Evolutionary conservation across 2,797 vertebrate species (phyloP), one percentile per base, ranked within the genome.

Genomic region (Stomatorhinus walkeri): DNA sequence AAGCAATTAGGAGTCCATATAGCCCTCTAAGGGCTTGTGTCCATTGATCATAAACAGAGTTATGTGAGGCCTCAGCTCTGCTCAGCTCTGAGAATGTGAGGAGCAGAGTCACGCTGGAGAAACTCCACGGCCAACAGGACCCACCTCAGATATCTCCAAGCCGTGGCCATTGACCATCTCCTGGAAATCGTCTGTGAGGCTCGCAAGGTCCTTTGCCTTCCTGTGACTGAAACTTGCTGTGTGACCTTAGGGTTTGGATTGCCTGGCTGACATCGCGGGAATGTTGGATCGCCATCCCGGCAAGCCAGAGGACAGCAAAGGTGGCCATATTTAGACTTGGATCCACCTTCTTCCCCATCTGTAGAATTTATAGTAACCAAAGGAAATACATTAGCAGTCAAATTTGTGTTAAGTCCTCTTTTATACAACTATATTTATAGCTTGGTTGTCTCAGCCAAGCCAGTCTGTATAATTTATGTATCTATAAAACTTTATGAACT

Each of bases 1-100:
- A 88, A 88, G 85, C 49, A 88, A 88, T 89, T 88, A 89, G 2
- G 61, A 59, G 87, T 56, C 87, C 59, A 5, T 59, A 87, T 72
- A 79, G 51, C 32, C 87, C 81, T 49, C 19, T 4, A 22, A 46
- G 19, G 32, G 28, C 19, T 40, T 40, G 24, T 87, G 32, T 40
- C 16, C 14, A n/a, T 48, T 28, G 9, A 28, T 10, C 10, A 68
- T 3, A 64, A 64, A 43, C 32, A 49, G 87, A 46, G 10, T 43
- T 68, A 48, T 87, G 36, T 22, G 56, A 64, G 56, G 9, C 3
- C 9, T 46, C 86, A 14, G 79, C 1, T 46, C 54, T 51, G 49
- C 36, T 61, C 56, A 14, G 54, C 2, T 46, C 43, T 51, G 49
- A 24, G 87, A 46, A 43, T n/a, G 52, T 12, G 19, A 19, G 51